Conservation (phyloP, 2,113 vertebrate genomes). For the Scortum barcoo region DNA sequence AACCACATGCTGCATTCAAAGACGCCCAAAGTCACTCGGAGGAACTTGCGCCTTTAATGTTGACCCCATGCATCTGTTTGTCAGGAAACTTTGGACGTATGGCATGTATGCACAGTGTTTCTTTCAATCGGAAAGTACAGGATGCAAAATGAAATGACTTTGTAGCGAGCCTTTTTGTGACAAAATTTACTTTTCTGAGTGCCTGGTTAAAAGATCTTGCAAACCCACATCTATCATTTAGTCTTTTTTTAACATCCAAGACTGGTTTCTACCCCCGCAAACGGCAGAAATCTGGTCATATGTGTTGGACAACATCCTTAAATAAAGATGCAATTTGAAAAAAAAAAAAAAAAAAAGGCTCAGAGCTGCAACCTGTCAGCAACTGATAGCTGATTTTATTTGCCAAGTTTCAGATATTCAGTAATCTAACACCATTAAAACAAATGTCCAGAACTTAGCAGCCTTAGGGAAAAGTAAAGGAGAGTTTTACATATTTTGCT, state of each 20-base stretch:
- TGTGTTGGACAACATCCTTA: not conserved
- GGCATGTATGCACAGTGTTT: not conserved
- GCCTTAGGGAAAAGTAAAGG: not conserved
- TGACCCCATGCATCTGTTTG: slow-evolving; percentile 26
- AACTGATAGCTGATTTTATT: not conserved
- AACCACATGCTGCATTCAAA: slow-evolving; percentile 62
- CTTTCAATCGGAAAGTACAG: not conserved
- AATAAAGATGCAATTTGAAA: not conserved
- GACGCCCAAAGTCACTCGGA: slow-evolving; percentile 37
- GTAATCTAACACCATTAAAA: not conserved
- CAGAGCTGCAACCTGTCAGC: no score
- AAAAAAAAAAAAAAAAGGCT: no score
- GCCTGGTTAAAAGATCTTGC: not conserved
- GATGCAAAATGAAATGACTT: not conserved
- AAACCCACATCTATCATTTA: no score
- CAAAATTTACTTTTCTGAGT: not conserved
- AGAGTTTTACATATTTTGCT: not conserved
- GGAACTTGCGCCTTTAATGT: slow-evolving; percentile 33
- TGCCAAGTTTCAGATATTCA: not conserved
- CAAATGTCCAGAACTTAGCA: not conserved
- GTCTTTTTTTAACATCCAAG: not conserved
- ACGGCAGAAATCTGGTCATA: not conserved
- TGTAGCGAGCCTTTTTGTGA: not conserved
- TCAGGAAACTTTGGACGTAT: not conserved
- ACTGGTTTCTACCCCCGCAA: no score